Percentiles rank a stretch among this genome's conserved stretches.
Conservation (phyloP, 2,888 invertebrate species). For the Caenorhabditis zanzibari region DNA sequence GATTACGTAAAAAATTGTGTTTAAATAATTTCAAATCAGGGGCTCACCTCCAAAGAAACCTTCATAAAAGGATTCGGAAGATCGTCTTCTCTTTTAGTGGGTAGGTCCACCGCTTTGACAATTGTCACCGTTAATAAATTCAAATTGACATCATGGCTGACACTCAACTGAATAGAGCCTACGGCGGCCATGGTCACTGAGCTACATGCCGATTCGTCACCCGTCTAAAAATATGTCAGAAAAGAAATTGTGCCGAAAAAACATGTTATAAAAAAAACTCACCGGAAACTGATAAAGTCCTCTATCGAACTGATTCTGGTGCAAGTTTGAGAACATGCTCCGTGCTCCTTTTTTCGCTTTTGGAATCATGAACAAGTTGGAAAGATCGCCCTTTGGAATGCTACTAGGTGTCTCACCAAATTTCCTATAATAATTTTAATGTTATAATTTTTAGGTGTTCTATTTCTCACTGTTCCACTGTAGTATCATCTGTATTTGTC, state of each 20-base stretch:
- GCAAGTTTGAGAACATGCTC: constrained; percentile 81
- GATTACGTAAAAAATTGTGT: neutral
- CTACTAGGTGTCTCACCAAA: neutral
- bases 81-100: constrained; percentile 77
- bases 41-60: constrained; percentile 57
- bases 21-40: no score
- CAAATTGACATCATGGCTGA: constrained; percentile 87
- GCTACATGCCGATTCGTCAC: constrained; percentile 71
- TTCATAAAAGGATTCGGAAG: constrained; percentile 62
- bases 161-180: constrained; percentile 87
- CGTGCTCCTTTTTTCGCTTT: constrained; percentile 67
- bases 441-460: neutral
- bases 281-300: constrained; percentile 79
- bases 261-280: no score
- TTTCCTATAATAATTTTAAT: neutral
- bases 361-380: constrained; percentile 78
- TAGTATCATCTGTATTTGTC: constrained; percentile 78
- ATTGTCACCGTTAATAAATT: constrained; percentile 87
- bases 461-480: constrained; percentile 14
- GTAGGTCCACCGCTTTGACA: constrained; percentile 86
- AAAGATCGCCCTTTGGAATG: constrained; percentile 66
- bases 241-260: no score
- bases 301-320: constrained; percentile 80
- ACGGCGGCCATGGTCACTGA: constrained; percentile 72
- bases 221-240: constrained; percentile 43